These are phyloP conservation scores for Gila orcuttii DNA, from an alignment of 2,113 vertebrate genomes.

Conservation along the genomic window DNA sequence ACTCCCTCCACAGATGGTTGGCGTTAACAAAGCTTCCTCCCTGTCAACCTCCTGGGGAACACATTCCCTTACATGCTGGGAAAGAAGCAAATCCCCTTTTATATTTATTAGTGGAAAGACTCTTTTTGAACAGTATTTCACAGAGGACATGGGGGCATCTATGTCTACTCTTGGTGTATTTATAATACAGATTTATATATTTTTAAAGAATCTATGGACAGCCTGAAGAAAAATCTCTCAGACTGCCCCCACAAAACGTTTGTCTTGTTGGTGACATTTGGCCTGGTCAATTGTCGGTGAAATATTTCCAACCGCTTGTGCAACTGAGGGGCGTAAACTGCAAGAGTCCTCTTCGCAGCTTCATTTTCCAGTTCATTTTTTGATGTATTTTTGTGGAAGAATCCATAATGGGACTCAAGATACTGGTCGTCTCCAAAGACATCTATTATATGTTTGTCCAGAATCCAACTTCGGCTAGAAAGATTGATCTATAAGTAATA, in stretches of 20 bases:
- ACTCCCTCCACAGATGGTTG: slow-evolving; percentile 59
- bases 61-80: slow-evolving; percentile 42
- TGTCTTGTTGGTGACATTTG: slow-evolving; percentile 29
- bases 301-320: slow-evolving; percentile 30
- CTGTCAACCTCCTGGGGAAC: slow-evolving; percentile 44
- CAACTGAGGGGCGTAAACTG: slow-evolving; percentile 36
- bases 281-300: slow-evolving; percentile 35
- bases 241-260: not conserved
- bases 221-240: not conserved
- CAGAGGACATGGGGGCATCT: slow-evolving; percentile 17
- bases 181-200: slow-evolving; percentile 35
- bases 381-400: slow-evolving; percentile 17
- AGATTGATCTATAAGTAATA: slow-evolving; percentile 27
- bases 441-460: slow-evolving; percentile 25
- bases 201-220: slow-evolving; percentile 12
- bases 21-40: slow-evolving; percentile 53
- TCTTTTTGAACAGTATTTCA: slow-evolving; percentile 44
- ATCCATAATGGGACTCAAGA: slow-evolving; percentile 28
- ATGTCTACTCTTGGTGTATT: slow-evolving; percentile 19
- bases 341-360: slow-evolving; percentile 24
- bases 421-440: slow-evolving; percentile 29
- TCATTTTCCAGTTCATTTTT: slow-evolving; percentile 36
- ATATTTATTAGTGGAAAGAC: slow-evolving; percentile 57
- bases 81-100: slow-evolving; percentile 39
- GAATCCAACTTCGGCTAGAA: not conserved